Conservation (phyloP, 2,113 vertebrate genomes). For the Notarius lentiginosus region DNA sequence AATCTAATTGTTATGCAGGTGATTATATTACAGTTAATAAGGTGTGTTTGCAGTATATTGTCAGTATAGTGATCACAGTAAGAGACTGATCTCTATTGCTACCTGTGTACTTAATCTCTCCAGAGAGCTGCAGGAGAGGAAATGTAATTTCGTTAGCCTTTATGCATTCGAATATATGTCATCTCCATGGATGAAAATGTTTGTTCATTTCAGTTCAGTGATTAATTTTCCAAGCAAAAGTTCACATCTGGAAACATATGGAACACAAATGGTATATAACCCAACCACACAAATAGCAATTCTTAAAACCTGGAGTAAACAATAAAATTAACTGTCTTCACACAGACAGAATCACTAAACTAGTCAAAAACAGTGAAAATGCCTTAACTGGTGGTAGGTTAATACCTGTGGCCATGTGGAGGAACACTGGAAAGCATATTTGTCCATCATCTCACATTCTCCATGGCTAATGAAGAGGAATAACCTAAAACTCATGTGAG, state of each 20-base stretch:
- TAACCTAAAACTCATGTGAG: neutral
- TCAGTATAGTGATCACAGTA: neutral
- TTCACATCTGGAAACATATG: conserved; percentile 1
- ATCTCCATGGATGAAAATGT: neutral
- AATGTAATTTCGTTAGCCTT: neutral
- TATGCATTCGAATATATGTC: neutral
- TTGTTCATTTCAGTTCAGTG: conserved; percentile 19
- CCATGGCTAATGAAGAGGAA: neutral
- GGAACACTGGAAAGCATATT: neutral
- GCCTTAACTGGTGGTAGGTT: neutral
- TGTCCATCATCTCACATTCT: neutral
- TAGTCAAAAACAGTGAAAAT: neutral
- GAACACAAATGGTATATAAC: neutral
- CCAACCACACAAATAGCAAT: neutral
- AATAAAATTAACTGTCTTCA: neutral
- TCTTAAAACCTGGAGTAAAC: neutral
- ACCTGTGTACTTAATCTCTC: neutral
- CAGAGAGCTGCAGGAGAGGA: neutral
- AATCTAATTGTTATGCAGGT: neutral
- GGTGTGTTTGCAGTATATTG: conserved; percentile 1
- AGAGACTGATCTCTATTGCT: neutral
- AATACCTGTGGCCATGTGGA: neutral
- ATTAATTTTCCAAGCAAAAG: neutral
- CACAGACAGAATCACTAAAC: neutral
- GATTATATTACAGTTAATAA: conserved; percentile 4